These are phyloP conservation scores for Hemaris fuciformis DNA, from an alignment of 2,888 invertebrate species.

Conservation along the genomic window DNA sequence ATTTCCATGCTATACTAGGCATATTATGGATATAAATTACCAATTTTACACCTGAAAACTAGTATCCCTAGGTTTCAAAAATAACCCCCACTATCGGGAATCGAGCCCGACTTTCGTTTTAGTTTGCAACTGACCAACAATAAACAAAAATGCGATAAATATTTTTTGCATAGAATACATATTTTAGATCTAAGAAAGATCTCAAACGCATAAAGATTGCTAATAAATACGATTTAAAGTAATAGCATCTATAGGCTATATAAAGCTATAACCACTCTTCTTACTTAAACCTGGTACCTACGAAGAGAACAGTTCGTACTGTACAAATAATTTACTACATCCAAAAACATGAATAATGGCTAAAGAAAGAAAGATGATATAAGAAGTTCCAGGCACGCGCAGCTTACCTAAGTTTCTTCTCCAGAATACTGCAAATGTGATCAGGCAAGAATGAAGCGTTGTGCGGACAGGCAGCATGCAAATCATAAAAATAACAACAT, in stretches of 20 bases:
- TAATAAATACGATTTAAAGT: too few species aligned
- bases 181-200: too few species aligned
- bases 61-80: too few species aligned
- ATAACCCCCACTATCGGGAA: too few species aligned
- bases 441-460: conserved; percentile 80
- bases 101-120: too few species aligned
- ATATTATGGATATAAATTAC: too few species aligned
- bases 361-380: conserved; percentile 32
- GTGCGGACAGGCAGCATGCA: conserved; percentile 83
- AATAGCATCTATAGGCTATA: too few species aligned
- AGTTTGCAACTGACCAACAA: too few species aligned
- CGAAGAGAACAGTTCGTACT: neutral
- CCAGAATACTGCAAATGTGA: conserved; percentile 87
- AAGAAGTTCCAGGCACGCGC: conserved; percentile 41
- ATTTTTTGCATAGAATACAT: neutral
- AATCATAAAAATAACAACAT: conserved; percentile 76
- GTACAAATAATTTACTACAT: neutral
- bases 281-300: neutral
- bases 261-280: neutral
- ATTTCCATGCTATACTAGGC: too few species aligned
- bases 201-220: too few species aligned
- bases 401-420: conserved; percentile 91
- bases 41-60: too few species aligned
- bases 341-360: conserved; percentile 23
- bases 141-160: neutral